Conservation (phyloP, 2,797 vertebrate species). For the Harpagifer antarcticus region DNA sequence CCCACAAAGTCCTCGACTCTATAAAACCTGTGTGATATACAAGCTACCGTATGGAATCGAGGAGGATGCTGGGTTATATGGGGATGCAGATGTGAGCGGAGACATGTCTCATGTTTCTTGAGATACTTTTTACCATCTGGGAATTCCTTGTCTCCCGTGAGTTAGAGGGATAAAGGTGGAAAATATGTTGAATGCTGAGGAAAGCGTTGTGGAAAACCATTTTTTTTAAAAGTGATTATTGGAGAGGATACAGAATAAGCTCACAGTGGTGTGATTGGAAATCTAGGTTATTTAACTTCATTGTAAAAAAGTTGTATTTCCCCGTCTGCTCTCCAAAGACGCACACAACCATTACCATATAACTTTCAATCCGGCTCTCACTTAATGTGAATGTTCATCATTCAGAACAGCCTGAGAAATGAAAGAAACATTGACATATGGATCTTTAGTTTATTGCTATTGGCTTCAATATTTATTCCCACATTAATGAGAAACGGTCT, state of each 20-base stretch:
- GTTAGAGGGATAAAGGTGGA: constrained; percentile 58
- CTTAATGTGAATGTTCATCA: constrained; percentile 21
- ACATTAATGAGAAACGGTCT: constrained; percentile 32
- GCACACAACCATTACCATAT: neutral
- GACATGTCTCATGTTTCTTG: constrained; percentile 59
- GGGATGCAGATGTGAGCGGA: constrained; percentile 61
- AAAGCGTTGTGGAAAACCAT: constrained; percentile 64
- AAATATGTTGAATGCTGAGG: constrained; percentile 61
- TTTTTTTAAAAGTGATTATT: constrained; percentile 46
- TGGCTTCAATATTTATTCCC: constrained; percentile 42
- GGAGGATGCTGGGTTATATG: constrained; percentile 47
- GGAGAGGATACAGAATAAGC: constrained; percentile 31
- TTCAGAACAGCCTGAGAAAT: constrained; percentile 24
- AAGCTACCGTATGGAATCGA: constrained; percentile 62
- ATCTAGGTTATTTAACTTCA: constrained; percentile 48
- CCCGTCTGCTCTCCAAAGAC: constrained; percentile 1
- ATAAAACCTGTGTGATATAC: constrained; percentile 62
- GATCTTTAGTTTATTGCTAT: constrained; percentile 17
- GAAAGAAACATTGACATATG: constrained; percentile 16
- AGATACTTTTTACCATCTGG: constrained; percentile 57
- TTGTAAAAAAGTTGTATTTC: constrained; percentile 25
- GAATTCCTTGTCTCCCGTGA: constrained; percentile 57
- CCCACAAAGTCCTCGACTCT: constrained; percentile 36
- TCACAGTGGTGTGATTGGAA: constrained; percentile 27
- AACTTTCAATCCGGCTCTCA: neutral